Conservation (phyloP, 2,113 vertebrate genomes). For the Accipiter virgatus region DNA sequence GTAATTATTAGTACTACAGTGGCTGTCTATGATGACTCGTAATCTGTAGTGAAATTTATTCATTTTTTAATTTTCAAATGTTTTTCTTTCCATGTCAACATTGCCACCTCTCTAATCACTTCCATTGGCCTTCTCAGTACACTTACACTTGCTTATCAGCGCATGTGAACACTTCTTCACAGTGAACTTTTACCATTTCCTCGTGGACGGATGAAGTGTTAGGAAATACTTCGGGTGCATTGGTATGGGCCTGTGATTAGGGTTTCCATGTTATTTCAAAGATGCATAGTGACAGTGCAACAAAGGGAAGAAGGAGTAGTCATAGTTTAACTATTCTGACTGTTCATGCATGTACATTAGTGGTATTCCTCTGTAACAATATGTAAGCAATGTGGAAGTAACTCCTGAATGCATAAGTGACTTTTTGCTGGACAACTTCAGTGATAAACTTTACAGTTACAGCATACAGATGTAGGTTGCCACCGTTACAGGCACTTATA, state of each 20-base stretch:
- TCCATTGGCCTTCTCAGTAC: background rate
- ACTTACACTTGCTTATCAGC: background rate
- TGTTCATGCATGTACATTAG: rapidly evolving
- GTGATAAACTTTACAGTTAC: background rate
- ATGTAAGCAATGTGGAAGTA: background rate
- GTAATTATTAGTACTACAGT: background rate
- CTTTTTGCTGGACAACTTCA: background rate
- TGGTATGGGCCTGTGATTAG: background rate
- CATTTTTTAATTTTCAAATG: background rate
- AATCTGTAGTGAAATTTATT: background rate
- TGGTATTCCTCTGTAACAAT: background rate
- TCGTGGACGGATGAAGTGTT: background rate
- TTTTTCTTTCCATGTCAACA: background rate
- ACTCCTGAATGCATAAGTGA: background rate
- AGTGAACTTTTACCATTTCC: background rate
- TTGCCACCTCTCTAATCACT: background rate
- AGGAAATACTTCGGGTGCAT: background rate
- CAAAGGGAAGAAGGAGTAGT: background rate
- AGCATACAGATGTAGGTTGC: background rate
- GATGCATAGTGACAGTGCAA: background rate
- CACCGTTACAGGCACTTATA: background rate
- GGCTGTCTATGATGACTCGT: background rate
- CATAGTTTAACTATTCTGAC: background rate
- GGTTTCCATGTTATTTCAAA: background rate
- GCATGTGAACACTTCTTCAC: background rate